phyloP scores from a whole-genome alignment of 2,888 invertebrate genomes.

The Megalurothrips usitatus region DNA sequence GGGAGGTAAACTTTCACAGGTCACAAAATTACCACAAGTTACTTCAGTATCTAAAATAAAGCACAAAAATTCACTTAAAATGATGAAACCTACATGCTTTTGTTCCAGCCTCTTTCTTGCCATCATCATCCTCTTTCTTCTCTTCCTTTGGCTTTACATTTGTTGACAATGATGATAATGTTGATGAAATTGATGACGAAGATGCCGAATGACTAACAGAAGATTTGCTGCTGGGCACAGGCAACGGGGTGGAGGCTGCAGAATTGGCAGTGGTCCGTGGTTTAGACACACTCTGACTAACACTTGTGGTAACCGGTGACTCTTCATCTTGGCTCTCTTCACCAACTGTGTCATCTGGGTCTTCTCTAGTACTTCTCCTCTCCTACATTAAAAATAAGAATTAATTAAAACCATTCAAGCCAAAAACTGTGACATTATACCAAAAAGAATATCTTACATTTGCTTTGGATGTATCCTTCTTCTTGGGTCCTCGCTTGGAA shows the following conservation, averaged over 20 bases:
- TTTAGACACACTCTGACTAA: neutral
- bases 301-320: slow-evolving; percentile 35
- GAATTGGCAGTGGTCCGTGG: slow-evolving; percentile 16
- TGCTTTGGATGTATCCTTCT: slow-evolving; percentile 50
- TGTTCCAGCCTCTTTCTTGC: neutral
- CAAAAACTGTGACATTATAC: neutral
- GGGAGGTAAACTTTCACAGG: no score
- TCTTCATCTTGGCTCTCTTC: slow-evolving; percentile 46
- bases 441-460: slow-evolving; percentile 36
- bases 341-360: slow-evolving; percentile 33
- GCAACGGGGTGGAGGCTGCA: slow-evolving; percentile 6
- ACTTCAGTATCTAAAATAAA: no score
- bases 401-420: neutral
- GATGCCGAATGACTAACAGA: slow-evolving; percentile 25
- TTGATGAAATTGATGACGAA: slow-evolving; percentile 29
- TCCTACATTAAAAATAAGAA: slow-evolving; percentile 39
- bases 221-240: slow-evolving; percentile 14
- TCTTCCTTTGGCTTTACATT: neutral
- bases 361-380: slow-evolving; percentile 46
- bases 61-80: no score
- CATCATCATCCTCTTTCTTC: neutral
- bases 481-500: slow-evolving; percentile 61
- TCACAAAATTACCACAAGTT: no score
- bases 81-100: neutral
- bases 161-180: slow-evolving; percentile 30